Percentiles rank a stretch among this genome's conserved stretches.
phyloP scores from a whole-genome alignment of 2,888 invertebrate species.

The Vannuccia rotundouncinata region DNA sequence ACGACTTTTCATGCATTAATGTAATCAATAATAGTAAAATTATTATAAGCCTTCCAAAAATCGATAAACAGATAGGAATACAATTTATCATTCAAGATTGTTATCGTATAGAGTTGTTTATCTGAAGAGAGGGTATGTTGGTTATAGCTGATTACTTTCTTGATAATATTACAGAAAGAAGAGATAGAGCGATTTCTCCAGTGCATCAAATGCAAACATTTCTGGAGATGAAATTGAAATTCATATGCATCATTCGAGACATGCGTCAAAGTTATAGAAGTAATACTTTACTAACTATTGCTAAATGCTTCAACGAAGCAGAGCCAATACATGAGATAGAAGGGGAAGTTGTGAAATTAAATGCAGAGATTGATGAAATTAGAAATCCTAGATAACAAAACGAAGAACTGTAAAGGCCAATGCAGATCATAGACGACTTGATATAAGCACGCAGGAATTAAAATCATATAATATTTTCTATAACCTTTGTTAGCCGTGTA shows the following conservation, averaged over 20 bases:
- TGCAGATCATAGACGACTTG: background rate
- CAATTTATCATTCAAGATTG: too few relatives aligned
- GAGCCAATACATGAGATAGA: too few relatives aligned
- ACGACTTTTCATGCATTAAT: too few relatives aligned
- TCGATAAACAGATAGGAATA: too few relatives aligned
- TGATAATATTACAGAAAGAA: background rate
- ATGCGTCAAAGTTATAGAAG: slow-evolving; percentile 1
- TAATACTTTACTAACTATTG: too few relatives aligned
- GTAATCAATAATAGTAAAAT: too few relatives aligned
- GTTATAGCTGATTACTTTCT: slow-evolving; percentile 4
- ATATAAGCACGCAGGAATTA: background rate
- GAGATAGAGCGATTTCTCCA: slow-evolving; percentile 1
- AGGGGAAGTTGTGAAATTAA: background rate
- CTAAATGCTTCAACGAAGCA: too few relatives aligned
- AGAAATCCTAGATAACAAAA: background rate
- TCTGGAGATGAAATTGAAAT: background rate
- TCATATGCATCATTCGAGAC: background rate
- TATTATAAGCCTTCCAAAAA: too few relatives aligned
- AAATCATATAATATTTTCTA: background rate
- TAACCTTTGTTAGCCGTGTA: background rate
- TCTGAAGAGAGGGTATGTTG: background rate
- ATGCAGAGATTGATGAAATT: background rate
- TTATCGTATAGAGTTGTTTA: too few relatives aligned
- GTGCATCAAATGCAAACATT: background rate
- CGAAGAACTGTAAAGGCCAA: background rate